These are phyloP conservation scores for Notothenia coriiceps DNA, from an alignment of 2,113 vertebrate genomes.

Conservation along the genomic window DNA sequence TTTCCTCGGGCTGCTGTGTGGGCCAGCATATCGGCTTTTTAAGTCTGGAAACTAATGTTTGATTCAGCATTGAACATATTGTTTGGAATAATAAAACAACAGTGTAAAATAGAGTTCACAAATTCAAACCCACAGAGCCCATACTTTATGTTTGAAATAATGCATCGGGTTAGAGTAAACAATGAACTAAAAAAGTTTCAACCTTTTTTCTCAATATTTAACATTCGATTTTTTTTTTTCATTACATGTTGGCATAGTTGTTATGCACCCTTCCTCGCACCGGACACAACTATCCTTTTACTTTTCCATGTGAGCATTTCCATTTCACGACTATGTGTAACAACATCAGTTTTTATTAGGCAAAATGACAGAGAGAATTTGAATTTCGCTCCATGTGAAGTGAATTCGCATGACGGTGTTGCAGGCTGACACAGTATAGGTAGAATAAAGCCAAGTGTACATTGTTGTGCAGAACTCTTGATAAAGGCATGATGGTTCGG, in stretches of 20 bases:
- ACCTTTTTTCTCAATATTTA: background rate
- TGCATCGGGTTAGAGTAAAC: background rate
- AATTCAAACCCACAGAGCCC: constrained; percentile 11
- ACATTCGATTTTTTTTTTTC: background rate
- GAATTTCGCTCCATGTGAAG: background rate
- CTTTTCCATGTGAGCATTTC: constrained; percentile 1
- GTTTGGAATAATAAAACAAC: constrained; percentile 57
- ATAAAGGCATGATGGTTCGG: background rate
- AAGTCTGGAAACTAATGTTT: constrained; percentile 60
- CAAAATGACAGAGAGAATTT: background rate
- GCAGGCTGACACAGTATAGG: background rate
- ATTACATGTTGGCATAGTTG: constrained; percentile 5
- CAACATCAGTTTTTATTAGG: background rate
- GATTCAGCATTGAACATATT: constrained; percentile 56
- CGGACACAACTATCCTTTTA: background rate
- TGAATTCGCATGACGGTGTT: background rate
- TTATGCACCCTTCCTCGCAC: background rate
- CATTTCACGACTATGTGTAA: background rate
- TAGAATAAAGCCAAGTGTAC: background rate
- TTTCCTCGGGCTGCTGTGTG: constrained; percentile 64
- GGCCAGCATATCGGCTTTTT: constrained; percentile 57
- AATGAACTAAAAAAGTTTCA: background rate
- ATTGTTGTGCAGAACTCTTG: background rate
- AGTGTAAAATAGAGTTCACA: constrained; percentile 56
- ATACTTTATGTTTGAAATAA: constrained; percentile 1